Percentiles rank a stretch among this genome's conserved stretches.
Evolutionary conservation across 2,888 invertebrate species (phyloP).

Genomic region (Polymixis lichenea): DNA sequence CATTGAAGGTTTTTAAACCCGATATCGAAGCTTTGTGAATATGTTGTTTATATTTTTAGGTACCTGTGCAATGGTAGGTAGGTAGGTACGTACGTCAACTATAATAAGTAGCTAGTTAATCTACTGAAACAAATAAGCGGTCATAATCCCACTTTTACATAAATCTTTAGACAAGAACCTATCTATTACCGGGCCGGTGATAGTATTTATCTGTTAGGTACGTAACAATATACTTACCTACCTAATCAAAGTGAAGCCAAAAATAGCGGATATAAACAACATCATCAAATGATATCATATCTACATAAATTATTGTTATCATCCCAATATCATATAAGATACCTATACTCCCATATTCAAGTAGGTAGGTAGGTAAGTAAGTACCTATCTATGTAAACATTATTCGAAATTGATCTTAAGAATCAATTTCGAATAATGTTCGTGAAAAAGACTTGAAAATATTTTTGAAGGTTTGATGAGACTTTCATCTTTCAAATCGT

Average conservation of each 20-base stretch:
- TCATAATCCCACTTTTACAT: not conserved
- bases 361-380: not conserved
- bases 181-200: not conserved
- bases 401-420: not conserved
- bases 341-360: not conserved
- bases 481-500: constrained; percentile 27
- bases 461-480: not conserved
- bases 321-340: not conserved
- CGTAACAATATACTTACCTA: not conserved
- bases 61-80: not conserved
- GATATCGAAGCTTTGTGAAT: constrained; percentile 53
- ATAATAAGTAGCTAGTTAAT: not conserved
- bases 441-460: not conserved
- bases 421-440: no score
- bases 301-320: constrained; percentile 1
- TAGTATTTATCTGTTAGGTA: not conserved
- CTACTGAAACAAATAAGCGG: not conserved
- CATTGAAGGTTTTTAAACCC: constrained; percentile 69
- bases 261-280: constrained; percentile 6
- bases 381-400: not conserved
- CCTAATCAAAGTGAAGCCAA: constrained; percentile 7
- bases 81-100: not conserved
- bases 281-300: not conserved
- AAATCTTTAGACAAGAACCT: constrained; percentile 4
- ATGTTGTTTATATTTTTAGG: constrained; percentile 19